A percentile compares a stretch with the other conserved stretches of the same genome.
Evolutionary conservation across 2,888 invertebrate genomes (phyloP).

Genomic region (Pandemis corylana): DNA sequence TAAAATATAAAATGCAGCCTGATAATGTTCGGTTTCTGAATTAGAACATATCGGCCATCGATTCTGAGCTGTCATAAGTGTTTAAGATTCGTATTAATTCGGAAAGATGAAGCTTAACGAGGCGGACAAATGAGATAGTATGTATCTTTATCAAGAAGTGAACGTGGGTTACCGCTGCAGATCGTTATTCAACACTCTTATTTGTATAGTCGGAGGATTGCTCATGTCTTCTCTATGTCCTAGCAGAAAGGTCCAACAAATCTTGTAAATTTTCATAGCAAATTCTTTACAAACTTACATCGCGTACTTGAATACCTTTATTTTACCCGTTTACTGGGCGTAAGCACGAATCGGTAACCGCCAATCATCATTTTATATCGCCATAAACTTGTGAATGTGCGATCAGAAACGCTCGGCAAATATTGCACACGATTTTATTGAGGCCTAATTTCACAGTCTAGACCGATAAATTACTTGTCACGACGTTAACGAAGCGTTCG

Average conservation of each 20-base stretch:
- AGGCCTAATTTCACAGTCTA: conserved; percentile 34
- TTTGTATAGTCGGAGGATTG: background rate
- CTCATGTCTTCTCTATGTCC: background rate
- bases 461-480: conserved; percentile 40
- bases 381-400: conserved; percentile 7
- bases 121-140: too few relatives aligned
- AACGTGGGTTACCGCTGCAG: too few relatives aligned
- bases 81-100: too few relatives aligned
- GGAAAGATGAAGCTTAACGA: too few relatives aligned
- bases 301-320: background rate
- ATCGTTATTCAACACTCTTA: too few relatives aligned
- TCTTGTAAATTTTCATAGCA: background rate
- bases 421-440: conserved; percentile 14
- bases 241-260: background rate
- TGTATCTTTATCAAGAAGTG: too few relatives aligned
- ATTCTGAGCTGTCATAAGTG: too few relatives aligned
- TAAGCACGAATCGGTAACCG: background rate
- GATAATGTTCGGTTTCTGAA: too few relatives aligned
- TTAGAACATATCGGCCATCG: too few relatives aligned
- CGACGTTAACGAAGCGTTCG: conserved; percentile 23
- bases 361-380: background rate
- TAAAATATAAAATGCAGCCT: too few relatives aligned
- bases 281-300: background rate
- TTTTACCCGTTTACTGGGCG: background rate
- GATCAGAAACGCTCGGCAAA: conserved; percentile 5